Evolutionary conservation across 1,140 invertebrate genomes (phyloP).

Genomic region (Cherax destructor): DNA sequence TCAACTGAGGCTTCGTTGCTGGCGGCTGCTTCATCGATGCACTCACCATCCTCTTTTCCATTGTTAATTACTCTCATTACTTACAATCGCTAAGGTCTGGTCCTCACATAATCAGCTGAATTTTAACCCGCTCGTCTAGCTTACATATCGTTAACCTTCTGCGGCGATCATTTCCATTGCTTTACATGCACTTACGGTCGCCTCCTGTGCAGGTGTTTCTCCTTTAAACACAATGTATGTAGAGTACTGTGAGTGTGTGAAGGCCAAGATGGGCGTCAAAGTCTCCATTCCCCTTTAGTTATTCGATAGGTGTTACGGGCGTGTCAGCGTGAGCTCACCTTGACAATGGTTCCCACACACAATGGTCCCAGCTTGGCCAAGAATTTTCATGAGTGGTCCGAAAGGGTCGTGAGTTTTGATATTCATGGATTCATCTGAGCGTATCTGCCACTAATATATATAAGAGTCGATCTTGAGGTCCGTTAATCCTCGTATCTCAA

Average conservation of each 20-base stretch:
- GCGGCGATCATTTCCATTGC: conserved; percentile 48
- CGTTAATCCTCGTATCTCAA: too few relatives aligned
- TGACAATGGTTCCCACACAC: conserved; percentile 21
- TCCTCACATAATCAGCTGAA: conserved; percentile 53
- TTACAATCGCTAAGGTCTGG: conserved; percentile 46
- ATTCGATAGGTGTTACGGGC: conserved; percentile 13
- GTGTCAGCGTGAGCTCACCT: conserved; percentile 3
- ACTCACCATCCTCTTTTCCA: conserved; percentile 51
- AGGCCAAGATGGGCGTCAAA: background rate
- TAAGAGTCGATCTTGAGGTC: too few relatives aligned
- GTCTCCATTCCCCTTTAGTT: conserved; percentile 6
- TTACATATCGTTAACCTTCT: conserved; percentile 46
- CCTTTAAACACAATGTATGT: background rate
- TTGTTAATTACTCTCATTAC: conserved; percentile 55
- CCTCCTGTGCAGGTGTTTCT: background rate
- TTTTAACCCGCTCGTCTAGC: conserved; percentile 36
- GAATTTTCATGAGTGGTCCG: conserved; percentile 46
- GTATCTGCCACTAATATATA: too few relatives aligned
- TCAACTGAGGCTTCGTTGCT: conserved; percentile 38
- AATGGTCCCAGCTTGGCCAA: conserved; percentile 5
- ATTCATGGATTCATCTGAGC: conserved; percentile 48
- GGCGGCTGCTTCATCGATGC: conserved; percentile 46
- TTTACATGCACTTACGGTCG: conserved; percentile 24
- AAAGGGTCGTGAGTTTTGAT: conserved; percentile 40
- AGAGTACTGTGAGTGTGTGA: background rate